phyloP scores from a whole-genome alignment of 2,888 invertebrate species.

The Drosophila cognata region DNA sequence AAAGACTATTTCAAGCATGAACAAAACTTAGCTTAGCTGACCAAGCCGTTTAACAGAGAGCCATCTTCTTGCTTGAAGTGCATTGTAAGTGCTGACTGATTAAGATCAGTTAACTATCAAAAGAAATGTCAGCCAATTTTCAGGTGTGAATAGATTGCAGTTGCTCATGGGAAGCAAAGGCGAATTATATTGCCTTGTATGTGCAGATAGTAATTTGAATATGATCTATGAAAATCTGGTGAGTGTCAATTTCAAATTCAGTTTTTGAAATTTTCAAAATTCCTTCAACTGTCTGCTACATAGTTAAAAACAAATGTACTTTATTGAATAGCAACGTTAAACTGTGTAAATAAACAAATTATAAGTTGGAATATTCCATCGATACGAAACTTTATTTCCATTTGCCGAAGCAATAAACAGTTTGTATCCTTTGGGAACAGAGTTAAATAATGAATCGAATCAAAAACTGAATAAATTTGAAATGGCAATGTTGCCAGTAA shows the following conservation, averaged over 20 bases:
- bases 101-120: background rate
- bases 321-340: background rate
- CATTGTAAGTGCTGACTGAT: constrained; percentile 1
- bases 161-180: background rate
- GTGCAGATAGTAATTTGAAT: background rate
- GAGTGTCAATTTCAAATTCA: background rate
- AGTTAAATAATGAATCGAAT: background rate
- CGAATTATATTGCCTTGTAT: too few species aligned
- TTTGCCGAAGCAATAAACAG: background rate
- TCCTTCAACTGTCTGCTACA: background rate
- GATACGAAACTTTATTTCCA: background rate
- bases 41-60: background rate
- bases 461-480: background rate
- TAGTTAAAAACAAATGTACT: background rate
- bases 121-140: constrained; percentile 40
- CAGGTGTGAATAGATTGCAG: constrained; percentile 8
- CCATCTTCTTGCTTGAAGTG: background rate
- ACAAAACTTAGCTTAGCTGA: background rate
- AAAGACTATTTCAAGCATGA: constrained; percentile 1
- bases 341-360: background rate
- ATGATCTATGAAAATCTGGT: background rate
- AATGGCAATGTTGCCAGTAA: constrained; percentile 15
- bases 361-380: background rate
- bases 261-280: background rate
- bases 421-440: background rate